phyloP scores from a whole-genome alignment of 2,888 invertebrate species.

The Dynastes tityus region DNA sequence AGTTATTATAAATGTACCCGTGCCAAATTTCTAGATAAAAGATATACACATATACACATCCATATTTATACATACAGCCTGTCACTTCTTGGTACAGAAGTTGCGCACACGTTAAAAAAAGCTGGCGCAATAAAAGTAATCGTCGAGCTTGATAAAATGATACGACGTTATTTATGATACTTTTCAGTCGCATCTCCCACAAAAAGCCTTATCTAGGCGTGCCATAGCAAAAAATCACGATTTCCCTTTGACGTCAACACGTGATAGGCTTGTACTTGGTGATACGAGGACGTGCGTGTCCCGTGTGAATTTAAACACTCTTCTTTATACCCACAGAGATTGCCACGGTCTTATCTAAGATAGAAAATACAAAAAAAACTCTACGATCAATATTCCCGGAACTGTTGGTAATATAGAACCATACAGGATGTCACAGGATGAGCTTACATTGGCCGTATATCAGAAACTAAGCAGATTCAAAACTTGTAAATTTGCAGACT shows the following conservation, averaged over 20 bases:
- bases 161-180: conserved; percentile 24
- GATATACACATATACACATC: too few relatives aligned
- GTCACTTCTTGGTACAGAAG: too few relatives aligned
- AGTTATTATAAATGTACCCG: too few relatives aligned
- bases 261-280: conserved; percentile 32
- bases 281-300: conserved; percentile 28
- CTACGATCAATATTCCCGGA: neutral
- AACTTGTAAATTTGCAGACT: too few relatives aligned
- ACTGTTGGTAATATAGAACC: neutral
- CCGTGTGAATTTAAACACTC: conserved; percentile 24
- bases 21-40: too few relatives aligned
- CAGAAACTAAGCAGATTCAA: too few relatives aligned
- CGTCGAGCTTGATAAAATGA: neutral
- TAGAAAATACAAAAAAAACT: conserved; percentile 10
- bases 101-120: neutral
- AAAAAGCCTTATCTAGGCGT: conserved; percentile 4
- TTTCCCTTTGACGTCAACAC: conserved; percentile 9
- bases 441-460: too few relatives aligned
- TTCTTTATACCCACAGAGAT: neutral
- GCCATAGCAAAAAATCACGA: conserved; percentile 25
- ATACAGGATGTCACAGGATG: too few relatives aligned
- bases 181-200: neutral
- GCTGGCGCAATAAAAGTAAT: neutral
- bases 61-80: too few relatives aligned
- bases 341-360: neutral